Conservation (phyloP, 1,140 invertebrate species). For the Ooceraea biroi region DNA sequence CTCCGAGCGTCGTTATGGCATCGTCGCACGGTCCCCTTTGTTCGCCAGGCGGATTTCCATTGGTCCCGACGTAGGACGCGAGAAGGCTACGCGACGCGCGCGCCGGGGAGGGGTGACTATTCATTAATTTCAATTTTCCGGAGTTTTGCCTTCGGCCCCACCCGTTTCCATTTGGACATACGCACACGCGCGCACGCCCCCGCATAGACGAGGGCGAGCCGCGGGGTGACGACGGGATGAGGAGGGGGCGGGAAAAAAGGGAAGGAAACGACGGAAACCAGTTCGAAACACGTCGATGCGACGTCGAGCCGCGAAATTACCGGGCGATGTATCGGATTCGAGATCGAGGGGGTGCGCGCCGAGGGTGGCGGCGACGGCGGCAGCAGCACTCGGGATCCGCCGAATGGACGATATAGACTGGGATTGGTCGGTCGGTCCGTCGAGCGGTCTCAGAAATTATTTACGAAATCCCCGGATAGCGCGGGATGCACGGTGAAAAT, state of each 20-base stretch:
- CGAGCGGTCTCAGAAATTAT: slow-evolving; percentile 51
- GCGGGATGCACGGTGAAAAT: slow-evolving; percentile 58
- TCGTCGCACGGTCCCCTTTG: slow-evolving; percentile 71
- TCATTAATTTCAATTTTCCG: slow-evolving; percentile 86
- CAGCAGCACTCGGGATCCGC: background rate
- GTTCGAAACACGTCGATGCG: slow-evolving; percentile 42
- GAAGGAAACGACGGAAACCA: slow-evolving; percentile 46
- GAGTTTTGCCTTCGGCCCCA: slow-evolving; percentile 79
- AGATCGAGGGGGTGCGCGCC: slow-evolving; percentile 40
- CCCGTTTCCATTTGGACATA: slow-evolving; percentile 63
- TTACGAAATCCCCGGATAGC: slow-evolving; percentile 62
- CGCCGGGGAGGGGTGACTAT: slow-evolving; percentile 73
- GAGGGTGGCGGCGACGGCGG: background rate
- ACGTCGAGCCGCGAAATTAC: slow-evolving; percentile 47
- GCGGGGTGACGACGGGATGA: background rate
- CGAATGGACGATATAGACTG: slow-evolving; percentile 18
- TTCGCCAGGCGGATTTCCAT: slow-evolving; percentile 77
- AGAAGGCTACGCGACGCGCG: slow-evolving; percentile 49
- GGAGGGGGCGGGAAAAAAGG: slow-evolving; percentile 18
- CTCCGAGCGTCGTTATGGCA: slow-evolving; percentile 11
- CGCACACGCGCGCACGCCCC: slow-evolving; percentile 28
- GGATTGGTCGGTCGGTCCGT: slow-evolving; percentile 9
- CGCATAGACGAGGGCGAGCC: background rate
- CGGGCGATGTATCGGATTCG: slow-evolving; percentile 63
- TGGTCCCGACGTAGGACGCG: slow-evolving; percentile 66